These are phyloP conservation scores for Potamarius usumacintae DNA, from an alignment of 2,113 vertebrate genomes.

Conservation along the genomic window DNA sequence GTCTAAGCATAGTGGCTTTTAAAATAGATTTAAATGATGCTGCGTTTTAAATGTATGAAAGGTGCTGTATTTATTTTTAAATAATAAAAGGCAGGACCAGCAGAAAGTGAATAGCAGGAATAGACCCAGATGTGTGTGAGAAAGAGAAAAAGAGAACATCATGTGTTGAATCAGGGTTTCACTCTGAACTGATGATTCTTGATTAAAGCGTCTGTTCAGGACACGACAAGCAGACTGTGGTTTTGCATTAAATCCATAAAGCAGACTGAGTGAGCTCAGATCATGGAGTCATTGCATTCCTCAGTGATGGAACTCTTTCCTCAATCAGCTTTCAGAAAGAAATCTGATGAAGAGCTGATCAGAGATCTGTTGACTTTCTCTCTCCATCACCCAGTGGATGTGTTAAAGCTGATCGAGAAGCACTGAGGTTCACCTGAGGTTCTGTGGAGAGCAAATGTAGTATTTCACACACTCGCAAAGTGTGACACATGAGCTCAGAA, in stretches of 20 bases:
- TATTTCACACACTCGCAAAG: slow-evolving; percentile 17
- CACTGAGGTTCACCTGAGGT: neutral
- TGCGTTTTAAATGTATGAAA: neutral
- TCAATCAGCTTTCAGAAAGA: neutral
- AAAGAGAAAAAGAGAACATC: neutral
- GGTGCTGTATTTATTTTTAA: too few relatives aligned
- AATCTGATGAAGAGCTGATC: neutral
- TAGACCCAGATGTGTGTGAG: neutral
- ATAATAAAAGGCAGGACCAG: too few relatives aligned
- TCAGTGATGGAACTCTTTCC: neutral
- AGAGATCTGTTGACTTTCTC: neutral
- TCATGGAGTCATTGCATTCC: neutral
- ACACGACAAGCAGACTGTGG: slow-evolving; percentile 21
- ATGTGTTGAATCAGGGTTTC: neutral
- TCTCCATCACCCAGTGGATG: neutral
- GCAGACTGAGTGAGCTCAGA: neutral
- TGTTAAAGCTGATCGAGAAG: neutral
- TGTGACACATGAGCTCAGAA: neutral
- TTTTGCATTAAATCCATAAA: neutral
- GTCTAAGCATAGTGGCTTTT: too few relatives aligned
- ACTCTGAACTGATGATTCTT: slow-evolving; percentile 11
- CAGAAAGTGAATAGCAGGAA: neutral
- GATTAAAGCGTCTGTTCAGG: neutral
- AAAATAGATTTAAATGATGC: too few relatives aligned
- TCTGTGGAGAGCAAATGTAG: neutral